Evolutionary conservation across 1,140 invertebrate genomes (phyloP), one percentile per base, ranked within the genome.

Genomic region (Hylaeus anthracinus): DNA sequence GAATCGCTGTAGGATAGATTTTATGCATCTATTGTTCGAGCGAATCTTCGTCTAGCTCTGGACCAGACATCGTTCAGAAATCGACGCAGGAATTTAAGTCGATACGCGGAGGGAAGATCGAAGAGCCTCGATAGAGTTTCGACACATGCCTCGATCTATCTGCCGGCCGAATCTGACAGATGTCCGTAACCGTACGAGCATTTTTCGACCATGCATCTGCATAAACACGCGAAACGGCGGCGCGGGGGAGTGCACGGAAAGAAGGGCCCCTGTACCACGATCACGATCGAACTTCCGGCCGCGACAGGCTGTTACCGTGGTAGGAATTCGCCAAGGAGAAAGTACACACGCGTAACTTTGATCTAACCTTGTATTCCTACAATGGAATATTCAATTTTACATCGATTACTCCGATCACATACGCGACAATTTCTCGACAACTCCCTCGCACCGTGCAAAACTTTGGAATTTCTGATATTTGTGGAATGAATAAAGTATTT

Each of bases 271-370:
- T 72, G 85, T 79, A 72, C 51, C 81, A 69, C 65, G 84, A 87
- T 87, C 84, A 51, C 81, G 86, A 87, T 87, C 85, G 85, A 81
- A 86, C 86, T 87, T 87, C 86, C 85, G 86, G 64, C 78, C 86
- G 82, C 79, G 82, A 84, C 86, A 87, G 85, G 63, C 78, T 84
- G 86, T 71, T 70, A 72, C 65, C 85, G 85, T 45, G 71, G 61
- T 78, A 75, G 48, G 71, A 81, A 86, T 86, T 72, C 37, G 55
- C 15, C 45, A 43, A 39, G 45, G 37, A 61, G 78, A 80, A 53
- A 80, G 78, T 63, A 75, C 26, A 1, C 0, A 9, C 37, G n/a
- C 45, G 51, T 48, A 3, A 1, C 10, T 39, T 6, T 41, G 37
- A 37, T n/a, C 15, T 3, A 41, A 5, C 37, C 12, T 9, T 56